Percentiles rank a stretch among this genome's conserved stretches.
Conservation (phyloP, 1,140 invertebrate genomes). For the Pararge aegeria region DNA sequence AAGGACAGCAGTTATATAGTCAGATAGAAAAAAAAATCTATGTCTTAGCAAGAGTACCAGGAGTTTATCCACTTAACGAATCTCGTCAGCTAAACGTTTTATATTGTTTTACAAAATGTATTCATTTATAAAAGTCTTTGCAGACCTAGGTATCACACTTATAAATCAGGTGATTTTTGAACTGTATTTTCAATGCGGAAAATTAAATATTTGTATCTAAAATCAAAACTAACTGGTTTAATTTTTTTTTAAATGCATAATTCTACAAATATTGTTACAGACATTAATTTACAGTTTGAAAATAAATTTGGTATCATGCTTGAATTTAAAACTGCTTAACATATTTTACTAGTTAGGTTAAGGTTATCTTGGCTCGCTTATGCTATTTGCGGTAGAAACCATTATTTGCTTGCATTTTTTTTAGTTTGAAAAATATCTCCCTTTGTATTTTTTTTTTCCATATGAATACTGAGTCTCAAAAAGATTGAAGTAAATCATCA, state of each 20-base stretch:
- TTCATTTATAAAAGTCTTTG: background rate
- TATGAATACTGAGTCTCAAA: too few relatives aligned
- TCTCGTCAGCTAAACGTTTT: too few relatives aligned
- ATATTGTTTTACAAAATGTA: too few relatives aligned
- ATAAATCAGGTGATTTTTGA: background rate
- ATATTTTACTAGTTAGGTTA: background rate
- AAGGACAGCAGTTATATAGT: too few relatives aligned
- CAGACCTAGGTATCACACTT: background rate
- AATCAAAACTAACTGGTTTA: too few relatives aligned
- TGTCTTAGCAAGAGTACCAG: too few relatives aligned
- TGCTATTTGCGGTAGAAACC: background rate
- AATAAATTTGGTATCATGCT: background rate
- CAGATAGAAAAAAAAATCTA: too few relatives aligned
- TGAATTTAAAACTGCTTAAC: background rate
- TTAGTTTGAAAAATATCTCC: background rate
- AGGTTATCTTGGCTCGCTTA: too few relatives aligned
- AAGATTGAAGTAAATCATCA: background rate
- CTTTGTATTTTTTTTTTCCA: too few relatives aligned
- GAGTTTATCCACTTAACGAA: too few relatives aligned
- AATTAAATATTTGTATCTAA: too few relatives aligned
- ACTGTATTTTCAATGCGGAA: background rate
- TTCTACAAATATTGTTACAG: background rate
- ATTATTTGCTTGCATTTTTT: background rate
- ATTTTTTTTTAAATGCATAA: too few relatives aligned
- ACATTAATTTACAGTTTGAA: slow-evolving; percentile 5